Conservation (phyloP, 2,113 vertebrate species). For the Noturus placidus region DNA sequence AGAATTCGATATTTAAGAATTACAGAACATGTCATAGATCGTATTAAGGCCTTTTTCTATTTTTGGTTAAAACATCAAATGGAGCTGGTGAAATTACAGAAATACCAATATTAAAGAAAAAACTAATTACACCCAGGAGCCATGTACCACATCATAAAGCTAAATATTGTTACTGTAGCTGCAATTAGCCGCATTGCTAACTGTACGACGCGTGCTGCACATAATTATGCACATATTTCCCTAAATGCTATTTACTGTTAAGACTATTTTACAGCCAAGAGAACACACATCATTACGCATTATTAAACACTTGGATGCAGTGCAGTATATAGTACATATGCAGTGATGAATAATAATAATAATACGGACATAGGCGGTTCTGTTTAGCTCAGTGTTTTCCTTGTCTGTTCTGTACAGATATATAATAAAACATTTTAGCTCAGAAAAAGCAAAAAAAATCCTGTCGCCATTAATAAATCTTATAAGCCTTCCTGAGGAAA, state of each 20-base stretch:
- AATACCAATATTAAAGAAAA: neutral
- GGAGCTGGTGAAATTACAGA: neutral
- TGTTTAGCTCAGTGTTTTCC: neutral
- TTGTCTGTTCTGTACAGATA: neutral
- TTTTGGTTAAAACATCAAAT: too few species aligned
- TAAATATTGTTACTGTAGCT: neutral
- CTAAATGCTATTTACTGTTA: constrained; percentile 6
- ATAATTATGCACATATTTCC: constrained; percentile 21
- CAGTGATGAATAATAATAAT: neutral
- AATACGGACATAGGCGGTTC: neutral
- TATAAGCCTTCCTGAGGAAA: neutral
- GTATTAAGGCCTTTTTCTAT: neutral
- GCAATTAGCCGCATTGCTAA: neutral
- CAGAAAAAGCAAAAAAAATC: neutral
- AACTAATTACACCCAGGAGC: neutral
- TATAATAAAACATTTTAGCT: neutral
- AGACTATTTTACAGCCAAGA: neutral
- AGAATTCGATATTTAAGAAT: neutral
- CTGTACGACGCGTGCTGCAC: neutral
- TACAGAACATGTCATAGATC: neutral
- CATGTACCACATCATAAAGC: neutral
- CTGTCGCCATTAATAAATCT: neutral
- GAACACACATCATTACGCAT: neutral
- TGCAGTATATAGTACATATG: too few species aligned
- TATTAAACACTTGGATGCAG: neutral